A percentile compares a stretch with the other conserved stretches of the same genome.
Conservation (phyloP, 2,797 vertebrate species). For the Rousettus madagascariensis region DNA sequence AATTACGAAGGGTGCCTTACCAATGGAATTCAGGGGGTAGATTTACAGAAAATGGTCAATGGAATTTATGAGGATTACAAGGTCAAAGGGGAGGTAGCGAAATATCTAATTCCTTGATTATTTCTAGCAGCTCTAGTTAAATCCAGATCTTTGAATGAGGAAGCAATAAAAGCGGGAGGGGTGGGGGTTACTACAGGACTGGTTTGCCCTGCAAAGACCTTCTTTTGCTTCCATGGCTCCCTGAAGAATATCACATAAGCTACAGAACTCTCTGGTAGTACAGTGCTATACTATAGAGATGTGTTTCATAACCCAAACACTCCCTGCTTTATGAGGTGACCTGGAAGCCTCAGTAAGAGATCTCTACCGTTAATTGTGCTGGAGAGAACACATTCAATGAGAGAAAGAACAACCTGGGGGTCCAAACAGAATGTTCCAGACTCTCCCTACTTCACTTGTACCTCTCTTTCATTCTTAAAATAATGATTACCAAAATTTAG, state of each 20-base stretch:
- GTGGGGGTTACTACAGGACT: background rate
- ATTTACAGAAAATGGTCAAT: background rate
- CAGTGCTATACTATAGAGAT: background rate
- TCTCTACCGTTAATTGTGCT: background rate
- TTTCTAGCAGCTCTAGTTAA: slow-evolving; percentile 40
- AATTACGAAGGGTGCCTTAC: background rate
- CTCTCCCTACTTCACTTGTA: background rate
- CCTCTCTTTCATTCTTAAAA: slow-evolving; percentile 28
- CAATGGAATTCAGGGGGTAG: background rate
- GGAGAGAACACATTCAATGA: background rate
- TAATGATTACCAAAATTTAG: slow-evolving; percentile 45
- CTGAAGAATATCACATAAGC: slow-evolving; percentile 43
- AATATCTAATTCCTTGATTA: slow-evolving; percentile 18
- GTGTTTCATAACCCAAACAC: slow-evolving; percentile 27
- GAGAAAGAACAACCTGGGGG: background rate
- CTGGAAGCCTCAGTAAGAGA: background rate
- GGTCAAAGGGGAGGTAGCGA: background rate
- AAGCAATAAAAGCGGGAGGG: background rate
- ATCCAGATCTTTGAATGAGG: slow-evolving; percentile 13
- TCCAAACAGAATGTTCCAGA: background rate
- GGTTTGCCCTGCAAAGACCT: background rate
- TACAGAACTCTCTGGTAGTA: background rate
- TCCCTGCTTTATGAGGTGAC: background rate
- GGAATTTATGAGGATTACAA: background rate
- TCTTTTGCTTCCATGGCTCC: slow-evolving; percentile 24